phyloP scores from a whole-genome alignment of 2,888 invertebrate species.

The Nezara viridula region DNA sequence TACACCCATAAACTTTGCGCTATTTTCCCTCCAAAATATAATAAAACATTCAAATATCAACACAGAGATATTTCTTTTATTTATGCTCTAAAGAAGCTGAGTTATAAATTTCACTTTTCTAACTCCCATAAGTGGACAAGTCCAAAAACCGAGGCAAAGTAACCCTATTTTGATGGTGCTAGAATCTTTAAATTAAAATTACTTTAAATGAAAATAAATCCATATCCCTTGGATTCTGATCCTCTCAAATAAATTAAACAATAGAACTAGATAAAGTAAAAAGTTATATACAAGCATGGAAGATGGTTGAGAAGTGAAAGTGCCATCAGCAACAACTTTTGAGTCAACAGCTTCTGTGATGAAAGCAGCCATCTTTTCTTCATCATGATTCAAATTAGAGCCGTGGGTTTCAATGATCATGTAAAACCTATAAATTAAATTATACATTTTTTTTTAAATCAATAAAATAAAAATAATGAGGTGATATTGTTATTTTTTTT shows the following conservation, averaged over 20 bases:
- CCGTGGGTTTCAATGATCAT: slow-evolving; percentile 91
- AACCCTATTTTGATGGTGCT: no score
- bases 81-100: no score
- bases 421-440: slow-evolving; percentile 78
- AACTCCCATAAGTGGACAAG: no score
- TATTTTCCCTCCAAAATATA: no score
- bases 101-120: no score
- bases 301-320: slow-evolving; percentile 83
- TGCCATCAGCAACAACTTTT: slow-evolving; percentile 85
- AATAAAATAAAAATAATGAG: background rate
- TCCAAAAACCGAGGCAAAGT: no score
- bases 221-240: no score
- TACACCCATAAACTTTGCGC: no score
- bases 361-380: slow-evolving; percentile 86
- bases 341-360: slow-evolving; percentile 80
- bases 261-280: background rate
- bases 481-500: background rate
- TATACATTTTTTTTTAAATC: background rate
- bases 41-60: no score
- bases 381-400: slow-evolving; percentile 86
- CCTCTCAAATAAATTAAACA: background rate
- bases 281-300: slow-evolving; percentile 78
- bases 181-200: no score
- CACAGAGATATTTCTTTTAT: no score
- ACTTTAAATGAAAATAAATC: no score